Conservation (phyloP, 2,888 invertebrate genomes). For the Polietes domitor region DNA sequence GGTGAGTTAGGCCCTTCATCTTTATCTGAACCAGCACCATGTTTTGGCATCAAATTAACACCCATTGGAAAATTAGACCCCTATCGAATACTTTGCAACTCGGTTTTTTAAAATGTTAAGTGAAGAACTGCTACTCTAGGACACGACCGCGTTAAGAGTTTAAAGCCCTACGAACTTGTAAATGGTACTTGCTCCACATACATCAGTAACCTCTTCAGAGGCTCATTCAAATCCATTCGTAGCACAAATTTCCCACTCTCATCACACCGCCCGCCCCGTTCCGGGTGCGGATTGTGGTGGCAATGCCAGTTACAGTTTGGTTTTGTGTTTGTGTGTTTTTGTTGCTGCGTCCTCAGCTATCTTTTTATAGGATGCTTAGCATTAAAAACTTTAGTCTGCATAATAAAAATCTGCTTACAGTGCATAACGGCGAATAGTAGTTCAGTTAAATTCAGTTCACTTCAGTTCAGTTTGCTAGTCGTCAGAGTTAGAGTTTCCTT, state of each 20-base stretch:
- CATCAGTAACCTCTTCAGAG: too few species aligned
- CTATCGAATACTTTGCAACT: too few species aligned
- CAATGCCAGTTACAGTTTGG: not conserved
- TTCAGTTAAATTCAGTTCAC: conserved; percentile 40
- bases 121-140: too few species aligned
- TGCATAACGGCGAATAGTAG: conserved; percentile 34
- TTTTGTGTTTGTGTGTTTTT: not conserved
- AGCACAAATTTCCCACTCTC: not conserved
- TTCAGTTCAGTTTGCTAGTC: conserved; percentile 31
- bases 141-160: too few species aligned
- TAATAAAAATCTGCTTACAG: conserved; percentile 45
- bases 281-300: not conserved
- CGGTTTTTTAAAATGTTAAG: too few species aligned
- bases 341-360: not conserved
- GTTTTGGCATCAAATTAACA: too few species aligned
- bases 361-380: conserved; percentile 40
- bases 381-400: conserved; percentile 45
- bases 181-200: too few species aligned
- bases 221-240: too few species aligned
- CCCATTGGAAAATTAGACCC: too few species aligned
- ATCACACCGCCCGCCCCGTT: not conserved
- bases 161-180: too few species aligned
- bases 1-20: too few species aligned
- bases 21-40: too few species aligned
- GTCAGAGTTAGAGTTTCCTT: not conserved